Conservation (phyloP, 2,888 invertebrate species). For the Zaprionus bogoriensis region DNA sequence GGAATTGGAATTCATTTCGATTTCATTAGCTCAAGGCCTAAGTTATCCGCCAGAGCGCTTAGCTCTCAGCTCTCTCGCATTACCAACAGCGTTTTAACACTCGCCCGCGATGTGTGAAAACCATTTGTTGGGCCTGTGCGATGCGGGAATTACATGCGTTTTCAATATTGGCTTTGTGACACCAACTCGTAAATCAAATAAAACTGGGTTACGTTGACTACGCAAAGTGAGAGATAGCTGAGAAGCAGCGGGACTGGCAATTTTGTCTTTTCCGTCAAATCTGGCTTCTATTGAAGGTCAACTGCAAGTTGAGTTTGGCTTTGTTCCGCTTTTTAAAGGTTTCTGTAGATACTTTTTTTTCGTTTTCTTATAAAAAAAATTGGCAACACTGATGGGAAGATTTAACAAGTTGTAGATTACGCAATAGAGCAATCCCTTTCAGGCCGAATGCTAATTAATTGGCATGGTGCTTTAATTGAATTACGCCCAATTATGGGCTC, state of each 20-base stretch:
- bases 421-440: slow-evolving; percentile 11
- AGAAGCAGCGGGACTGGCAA: no score
- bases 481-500: background rate
- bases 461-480: background rate
- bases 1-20: background rate
- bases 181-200: slow-evolving; percentile 55
- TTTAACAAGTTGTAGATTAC: no score
- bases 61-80: no score
- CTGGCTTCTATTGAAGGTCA: no score
- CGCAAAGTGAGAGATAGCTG: slow-evolving; percentile 35
- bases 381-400: no score
- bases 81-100: slow-evolving; percentile 13
- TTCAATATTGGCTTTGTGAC: slow-evolving; percentile 50
- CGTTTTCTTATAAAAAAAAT: no score
- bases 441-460: background rate
- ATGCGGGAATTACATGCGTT: slow-evolving; percentile 61
- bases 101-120: slow-evolving; percentile 59
- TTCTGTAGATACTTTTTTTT: no score
- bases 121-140: slow-evolving; percentile 33
- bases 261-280: no score
- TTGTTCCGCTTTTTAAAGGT: no score
- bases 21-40: background rate
- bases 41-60: slow-evolving; percentile 10
- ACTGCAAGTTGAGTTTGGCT: no score
- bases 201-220: slow-evolving; percentile 42